Evolutionary conservation across 2,797 vertebrate species (phyloP), one percentile per base, ranked within the genome.

Genomic region (Halcyon badia): DNA sequence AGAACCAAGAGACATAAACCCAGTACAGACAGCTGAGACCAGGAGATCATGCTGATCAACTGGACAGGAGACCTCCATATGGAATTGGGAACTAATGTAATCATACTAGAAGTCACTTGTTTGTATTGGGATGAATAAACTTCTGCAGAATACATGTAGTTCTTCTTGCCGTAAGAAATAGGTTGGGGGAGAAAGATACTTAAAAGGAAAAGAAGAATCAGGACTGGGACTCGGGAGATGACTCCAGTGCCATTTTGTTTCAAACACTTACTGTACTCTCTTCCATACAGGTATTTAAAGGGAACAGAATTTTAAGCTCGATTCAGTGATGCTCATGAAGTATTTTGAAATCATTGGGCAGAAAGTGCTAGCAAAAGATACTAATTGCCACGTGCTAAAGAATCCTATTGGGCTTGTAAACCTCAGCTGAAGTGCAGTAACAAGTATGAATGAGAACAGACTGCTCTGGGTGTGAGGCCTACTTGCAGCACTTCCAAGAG

Each of bases 1-100:
- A 96, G 87, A 82, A 56, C 87, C 61, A 98, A 98, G 89, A 96
- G 95, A 66, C 94, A 87, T 20, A 97, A 95, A 81, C 52, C 95
- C 37, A 66, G 81, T 77, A 11, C 70, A 61, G 94, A 94, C 76
- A 97, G 90, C 91, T 98, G 96, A 98, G 60, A 85, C 14, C 22
- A 22, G 42, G 46, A 64, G 28, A 65, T 48, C 10, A 3, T 3
- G 35, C 66, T 44, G 7, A 20, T 19, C 11, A 51, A 62, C 70
- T 17, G 41, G 52, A 83, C 52, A 68, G 46, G 31, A 72, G 83
- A 10, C 33, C 42, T 89, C 61, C 13, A 1, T 44, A 3, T 21
- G 41, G 46, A 77, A 62, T 11, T 73, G 49, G 62, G 52, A 80
- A 42, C n/a, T 65, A 46, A 48, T 41, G 26, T 62, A 41, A 37